A percentile compares a stretch with the other conserved stretches of the same genome.
Conservation (phyloP, 2,888 invertebrate species). For the Hemistola chrysoprasaria region DNA sequence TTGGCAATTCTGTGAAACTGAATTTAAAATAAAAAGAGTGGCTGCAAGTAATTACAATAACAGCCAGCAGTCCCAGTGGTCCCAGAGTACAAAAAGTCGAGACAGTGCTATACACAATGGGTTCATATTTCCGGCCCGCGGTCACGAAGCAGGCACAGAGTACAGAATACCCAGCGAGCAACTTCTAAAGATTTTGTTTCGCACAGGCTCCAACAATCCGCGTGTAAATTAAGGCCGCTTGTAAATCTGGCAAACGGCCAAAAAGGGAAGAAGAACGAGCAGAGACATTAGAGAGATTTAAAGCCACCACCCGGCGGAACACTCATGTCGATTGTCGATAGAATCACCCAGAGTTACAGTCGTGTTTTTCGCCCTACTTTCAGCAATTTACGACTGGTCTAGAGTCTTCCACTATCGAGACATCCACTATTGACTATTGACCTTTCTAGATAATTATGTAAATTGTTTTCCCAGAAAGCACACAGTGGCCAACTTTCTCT, state of each 20-base stretch:
- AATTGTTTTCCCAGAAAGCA: background rate
- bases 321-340: constrained; percentile 37
- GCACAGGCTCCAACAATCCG: constrained; percentile 44
- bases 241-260: constrained; percentile 54
- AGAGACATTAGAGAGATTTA: constrained; percentile 51
- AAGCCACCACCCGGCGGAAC: constrained; percentile 33
- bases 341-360: constrained; percentile 21
- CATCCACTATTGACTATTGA: constrained; percentile 3
- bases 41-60: constrained; percentile 29
- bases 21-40: constrained; percentile 21
- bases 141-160: constrained; percentile 45
- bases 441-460: constrained; percentile 3
- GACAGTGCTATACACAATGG: constrained; percentile 55
- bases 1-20: constrained; percentile 18
- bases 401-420: constrained; percentile 5
- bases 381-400: constrained; percentile 9
- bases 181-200: constrained; percentile 49
- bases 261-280: constrained; percentile 41
- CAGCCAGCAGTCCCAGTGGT: constrained; percentile 34
- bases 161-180: constrained; percentile 39
- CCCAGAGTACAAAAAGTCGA: constrained; percentile 53
- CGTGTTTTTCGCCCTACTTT: constrained; percentile 23
- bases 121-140: constrained; percentile 63
- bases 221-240: constrained; percentile 57
- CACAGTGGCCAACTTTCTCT: constrained; percentile 13